Conservation (phyloP, 1,140 invertebrate genomes). For the Ostrea edulis region DNA sequence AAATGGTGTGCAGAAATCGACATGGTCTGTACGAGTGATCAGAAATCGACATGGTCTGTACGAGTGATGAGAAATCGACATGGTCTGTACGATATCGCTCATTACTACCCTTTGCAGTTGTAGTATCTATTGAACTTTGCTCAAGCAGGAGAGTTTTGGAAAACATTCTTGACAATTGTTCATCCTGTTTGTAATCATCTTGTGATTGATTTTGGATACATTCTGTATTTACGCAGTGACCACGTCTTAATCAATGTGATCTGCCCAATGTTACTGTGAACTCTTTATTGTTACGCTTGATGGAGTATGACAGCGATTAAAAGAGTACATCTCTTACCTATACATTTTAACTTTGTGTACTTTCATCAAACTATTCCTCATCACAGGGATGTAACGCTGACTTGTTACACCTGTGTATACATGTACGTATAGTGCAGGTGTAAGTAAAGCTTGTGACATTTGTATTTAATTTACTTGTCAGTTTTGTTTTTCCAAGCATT, state of each 20-base stretch:
- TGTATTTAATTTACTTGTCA: neutral
- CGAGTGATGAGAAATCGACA: neutral
- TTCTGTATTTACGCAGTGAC: neutral
- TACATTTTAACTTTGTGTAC: no score
- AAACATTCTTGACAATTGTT: neutral
- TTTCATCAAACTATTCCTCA: no score
- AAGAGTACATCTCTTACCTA: no score
- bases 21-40: slow-evolving; percentile 41
- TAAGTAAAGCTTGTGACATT: neutral
- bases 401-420: no score
- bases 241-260: neutral
- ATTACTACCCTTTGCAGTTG: neutral
- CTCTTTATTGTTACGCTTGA: neutral
- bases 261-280: neutral
- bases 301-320: no score
- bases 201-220: neutral
- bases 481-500: neutral
- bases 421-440: no score
- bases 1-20: neutral
- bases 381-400: no score
- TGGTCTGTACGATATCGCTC: neutral
- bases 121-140: neutral
- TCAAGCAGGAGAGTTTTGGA: slow-evolving; percentile 13
- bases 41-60: no score
- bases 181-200: slow-evolving; percentile 2